Evolutionary conservation across 2,113 vertebrate genomes (phyloP).

Genomic region (Columba livia): DNA sequence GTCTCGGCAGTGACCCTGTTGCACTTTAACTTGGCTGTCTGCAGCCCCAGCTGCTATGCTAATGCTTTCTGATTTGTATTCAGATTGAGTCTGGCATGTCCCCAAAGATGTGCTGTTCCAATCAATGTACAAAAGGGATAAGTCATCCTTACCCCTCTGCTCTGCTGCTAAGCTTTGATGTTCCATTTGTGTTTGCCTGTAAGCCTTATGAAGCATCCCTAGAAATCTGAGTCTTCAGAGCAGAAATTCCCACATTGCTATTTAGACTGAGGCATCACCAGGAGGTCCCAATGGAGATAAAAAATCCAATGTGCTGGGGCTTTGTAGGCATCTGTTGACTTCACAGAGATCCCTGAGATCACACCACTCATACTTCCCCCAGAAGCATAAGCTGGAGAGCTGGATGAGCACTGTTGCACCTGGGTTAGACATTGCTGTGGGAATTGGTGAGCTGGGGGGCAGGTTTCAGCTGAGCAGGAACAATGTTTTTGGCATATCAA

Average conservation of each 20-base stretch:
- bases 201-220: not conserved
- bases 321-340: not conserved
- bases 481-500: not conserved
- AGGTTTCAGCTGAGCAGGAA: not conserved
- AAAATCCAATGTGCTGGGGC: not conserved
- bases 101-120: not conserved
- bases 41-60: not conserved
- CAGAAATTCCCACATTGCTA: not conserved
- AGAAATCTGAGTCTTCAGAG: not conserved
- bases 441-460: not conserved
- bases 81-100: not conserved
- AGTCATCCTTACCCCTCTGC: not conserved
- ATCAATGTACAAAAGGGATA: not conserved
- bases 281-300: not conserved
- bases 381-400: not conserved
- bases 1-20: not conserved
- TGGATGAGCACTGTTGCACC: not conserved
- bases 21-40: not conserved
- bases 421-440: not conserved
- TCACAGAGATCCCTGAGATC: not conserved
- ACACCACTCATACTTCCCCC: not conserved
- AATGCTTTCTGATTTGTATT: conserved; percentile 1
- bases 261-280: not conserved
- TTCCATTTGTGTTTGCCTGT: not conserved
- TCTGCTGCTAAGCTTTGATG: not conserved